Percentiles rank a stretch among this genome's conserved stretches.
Conservation (phyloP, 2,797 vertebrate genomes). For the Neopelma chrysocephalum region DNA sequence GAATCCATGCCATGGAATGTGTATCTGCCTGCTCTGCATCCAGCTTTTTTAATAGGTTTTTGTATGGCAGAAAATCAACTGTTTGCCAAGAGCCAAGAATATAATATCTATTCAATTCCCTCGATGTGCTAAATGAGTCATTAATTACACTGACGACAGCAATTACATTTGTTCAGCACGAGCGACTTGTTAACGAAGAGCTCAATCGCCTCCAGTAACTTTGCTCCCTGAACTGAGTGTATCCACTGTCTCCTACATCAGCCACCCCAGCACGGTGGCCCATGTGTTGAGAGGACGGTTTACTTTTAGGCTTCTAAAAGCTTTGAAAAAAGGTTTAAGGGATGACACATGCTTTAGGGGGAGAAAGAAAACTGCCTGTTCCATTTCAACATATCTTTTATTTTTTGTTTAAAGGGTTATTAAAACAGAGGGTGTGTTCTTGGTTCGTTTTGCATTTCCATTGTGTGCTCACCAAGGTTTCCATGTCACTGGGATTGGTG, state of each 20-base stretch:
- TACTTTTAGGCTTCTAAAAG: neutral
- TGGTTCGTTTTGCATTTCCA: neutral
- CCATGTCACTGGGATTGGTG: fast-evolving
- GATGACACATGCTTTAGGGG: neutral
- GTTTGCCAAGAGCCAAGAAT: neutral
- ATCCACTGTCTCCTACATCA: neutral
- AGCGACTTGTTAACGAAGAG: neutral
- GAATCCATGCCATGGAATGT: neutral
- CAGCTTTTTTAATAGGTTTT: neutral
- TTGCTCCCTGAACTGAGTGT: neutral
- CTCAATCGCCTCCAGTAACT: neutral
- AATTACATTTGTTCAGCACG: neutral
- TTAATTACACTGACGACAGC: neutral
- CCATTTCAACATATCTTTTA: neutral
- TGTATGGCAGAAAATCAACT: neutral
- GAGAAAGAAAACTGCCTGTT: neutral
- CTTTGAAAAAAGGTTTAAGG: neutral
- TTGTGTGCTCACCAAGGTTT: neutral
- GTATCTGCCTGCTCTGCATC: neutral
- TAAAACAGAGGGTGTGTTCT: neutral
- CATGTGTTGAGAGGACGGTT: fast-evolving
- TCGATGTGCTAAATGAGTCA: neutral
- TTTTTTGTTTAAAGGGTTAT: neutral
- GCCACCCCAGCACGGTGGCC: fast-evolving
- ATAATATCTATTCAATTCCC: neutral